Evolutionary conservation across 2,113 vertebrate species (phyloP).

Genomic region (Heterochromis multidens): DNA sequence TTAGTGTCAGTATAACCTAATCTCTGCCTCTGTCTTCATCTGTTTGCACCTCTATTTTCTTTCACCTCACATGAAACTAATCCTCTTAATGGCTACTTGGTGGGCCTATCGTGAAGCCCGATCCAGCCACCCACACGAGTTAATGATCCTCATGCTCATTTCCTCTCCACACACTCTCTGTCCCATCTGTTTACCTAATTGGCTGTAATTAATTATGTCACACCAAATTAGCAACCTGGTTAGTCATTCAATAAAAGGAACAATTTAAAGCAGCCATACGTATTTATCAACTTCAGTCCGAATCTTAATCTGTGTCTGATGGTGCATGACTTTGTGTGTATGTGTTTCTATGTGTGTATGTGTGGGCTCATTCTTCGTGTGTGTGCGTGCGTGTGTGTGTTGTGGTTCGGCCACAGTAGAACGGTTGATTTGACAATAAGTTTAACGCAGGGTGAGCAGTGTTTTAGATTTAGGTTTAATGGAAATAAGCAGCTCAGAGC

Average conservation of each 20-base stretch:
- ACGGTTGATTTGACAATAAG: slow-evolving; percentile 7
- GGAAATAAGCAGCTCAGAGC: slow-evolving; percentile 37
- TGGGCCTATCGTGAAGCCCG: slow-evolving; percentile 19
- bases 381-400: not conserved
- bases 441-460: slow-evolving; percentile 28
- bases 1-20: slow-evolving; percentile 25
- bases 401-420: not conserved
- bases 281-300: slow-evolving; percentile 57
- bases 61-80: not conserved
- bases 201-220: slow-evolving; percentile 77
- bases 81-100: not conserved
- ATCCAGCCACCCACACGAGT: slow-evolving; percentile 43
- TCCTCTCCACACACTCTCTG: slow-evolving; percentile 41
- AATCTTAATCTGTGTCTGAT: slow-evolving; percentile 21
- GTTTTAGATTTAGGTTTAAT: slow-evolving; percentile 31
- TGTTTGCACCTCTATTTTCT: slow-evolving; percentile 3
- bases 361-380: not conserved
- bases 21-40: not conserved
- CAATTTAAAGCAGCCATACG: slow-evolving; percentile 48
- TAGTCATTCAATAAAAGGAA: slow-evolving; percentile 68
- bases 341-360: not conserved
- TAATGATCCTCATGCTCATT: slow-evolving; percentile 65
- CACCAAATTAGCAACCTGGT: slow-evolving; percentile 68
- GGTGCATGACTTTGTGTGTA: not conserved
- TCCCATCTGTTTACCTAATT: slow-evolving; percentile 79